Evolutionary conservation across 2,797 vertebrate genomes (phyloP), one percentile per base, ranked within the genome.

Genomic region (Echiichthys vipera): DNA sequence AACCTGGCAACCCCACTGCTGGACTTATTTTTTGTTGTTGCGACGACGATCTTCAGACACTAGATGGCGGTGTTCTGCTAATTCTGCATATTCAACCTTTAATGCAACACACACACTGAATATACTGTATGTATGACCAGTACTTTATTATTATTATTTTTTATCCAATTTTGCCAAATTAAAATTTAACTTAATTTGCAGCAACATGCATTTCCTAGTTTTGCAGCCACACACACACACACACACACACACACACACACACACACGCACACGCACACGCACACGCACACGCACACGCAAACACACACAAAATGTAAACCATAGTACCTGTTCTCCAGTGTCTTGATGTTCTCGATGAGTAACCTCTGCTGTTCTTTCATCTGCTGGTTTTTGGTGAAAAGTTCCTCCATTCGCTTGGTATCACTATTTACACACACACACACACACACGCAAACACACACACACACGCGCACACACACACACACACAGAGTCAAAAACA

Each of bases 321-420:
- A 25, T 22, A 1, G 25, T 83, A 98, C 98, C 97, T 98, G 93
- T 99, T 98, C 83, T 99, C 98, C 51, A 99, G 88, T 1, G 95
- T 96, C 77, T 97, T 96, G 13, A 99, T 95, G 18, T 98, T 99
- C 65, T 99, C 98, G 9, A 96, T 98, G 15, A 99, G 95, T 0
- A 93, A 75, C 58, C 95, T 94, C 78, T 99, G 97, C 58, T 99
- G 98, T 65, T 99, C 98, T 80, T 96, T 92, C 84, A 99, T 92
- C 59, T 97, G 96, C 49, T 98, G 97, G 91, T 99, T 99, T 91
- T 96, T 98, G 67, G 90, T 92, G 74, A 97, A 98, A 42, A 99
- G 68, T 76, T 99, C 97, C 84, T 99, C 98, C 69, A 98, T 95
- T 79, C 96, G 91, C 84, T 97, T 97, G 14, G 95, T 88, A 9